These are phyloP conservation scores for Patella vulgata DNA, from an alignment of 1,140 invertebrate species.

Conservation along the genomic window DNA sequence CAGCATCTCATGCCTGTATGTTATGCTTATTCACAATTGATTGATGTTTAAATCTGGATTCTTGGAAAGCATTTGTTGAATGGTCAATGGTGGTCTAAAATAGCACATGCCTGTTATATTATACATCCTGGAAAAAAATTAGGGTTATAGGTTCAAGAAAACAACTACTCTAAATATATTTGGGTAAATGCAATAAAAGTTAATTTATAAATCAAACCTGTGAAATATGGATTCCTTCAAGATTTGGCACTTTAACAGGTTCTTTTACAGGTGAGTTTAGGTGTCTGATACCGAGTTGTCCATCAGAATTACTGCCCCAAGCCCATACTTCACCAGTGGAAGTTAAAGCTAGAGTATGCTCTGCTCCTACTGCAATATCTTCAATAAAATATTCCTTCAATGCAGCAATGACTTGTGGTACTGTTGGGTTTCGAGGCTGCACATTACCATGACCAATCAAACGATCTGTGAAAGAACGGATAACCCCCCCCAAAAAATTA, in stretches of 20 bases:
- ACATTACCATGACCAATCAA: conserved; percentile 72
- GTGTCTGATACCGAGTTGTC: conserved; percentile 74
- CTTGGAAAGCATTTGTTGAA: too few species aligned
- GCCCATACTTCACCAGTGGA: conserved; percentile 73
- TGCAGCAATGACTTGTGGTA: conserved; percentile 68
- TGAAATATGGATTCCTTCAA: conserved; percentile 72
- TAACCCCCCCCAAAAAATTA: too few species aligned
- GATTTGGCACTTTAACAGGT: conserved; percentile 70
- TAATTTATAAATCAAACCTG: conserved; percentile 71
- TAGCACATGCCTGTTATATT: too few species aligned
- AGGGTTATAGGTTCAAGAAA: too few species aligned
- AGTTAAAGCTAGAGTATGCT: conserved; percentile 74
- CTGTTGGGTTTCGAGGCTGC: conserved; percentile 63
- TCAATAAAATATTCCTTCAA: conserved; percentile 70
- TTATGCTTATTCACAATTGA: too few species aligned
- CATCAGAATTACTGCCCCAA: conserved; percentile 76
- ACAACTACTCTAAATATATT: too few species aligned
- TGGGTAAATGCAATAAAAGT: too few species aligned
- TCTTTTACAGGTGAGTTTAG: conserved; percentile 70
- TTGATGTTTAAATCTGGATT: too few species aligned
- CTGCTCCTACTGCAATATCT: conserved; percentile 74
- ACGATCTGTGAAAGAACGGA: conserved; percentile 67
- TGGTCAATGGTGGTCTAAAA: too few species aligned
- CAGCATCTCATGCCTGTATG: too few species aligned
- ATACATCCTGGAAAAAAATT: too few species aligned